Base-by-base conservation (phyloP, 1,140 invertebrate species). In the Adelges cooleyi region DNA sequence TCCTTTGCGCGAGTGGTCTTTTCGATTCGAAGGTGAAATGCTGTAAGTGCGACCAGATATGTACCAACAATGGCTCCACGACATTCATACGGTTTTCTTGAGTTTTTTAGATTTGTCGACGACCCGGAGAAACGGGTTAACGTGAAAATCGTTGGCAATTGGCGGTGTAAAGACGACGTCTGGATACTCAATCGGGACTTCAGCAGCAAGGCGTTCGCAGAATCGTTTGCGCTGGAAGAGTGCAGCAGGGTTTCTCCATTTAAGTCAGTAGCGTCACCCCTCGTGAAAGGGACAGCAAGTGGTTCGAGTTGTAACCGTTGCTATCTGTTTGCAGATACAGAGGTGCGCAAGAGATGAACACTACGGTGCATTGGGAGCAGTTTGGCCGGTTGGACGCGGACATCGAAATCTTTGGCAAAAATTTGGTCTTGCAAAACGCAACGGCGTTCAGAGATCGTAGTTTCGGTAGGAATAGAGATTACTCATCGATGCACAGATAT, bases 121-220 rank as follows among this genome's bases (percentile, higher is more conserved):
- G 10, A 33, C n/a, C 27, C 56, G 6, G 15, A 27, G 2, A 10
- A 1, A 0, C n/a, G 38, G 1, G 40, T 20, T 0, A 5, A 33
- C 25, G 56, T 62, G 11, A 62, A 29, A 3, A 46, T 62, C 27
- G 33, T 11, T 4, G 56, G 38, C 11, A 11, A 29, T 1, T 62
- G 56, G 56, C 42, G 17, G 2, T 8, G 56, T 25, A 9, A 18
- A 13, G 2, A 0, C 8, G 42, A 48, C 23, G 56, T 62, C 5
- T 62, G 56, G 56, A 20, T 62, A 48, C 56, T 62, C 5, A 62
- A 62, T 18, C 42, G 56, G 9, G 56, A 62, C 17, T 46, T 44
- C 10, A 62, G 56, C 2, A 33, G 23, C 17, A 25, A 48, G 10
- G 17, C 40, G 10, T 62, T 62, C 2, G 56, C 56, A 1, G 25